Evolutionary conservation across 1,140 invertebrate species (phyloP).

Genomic region (Solen grandis): DNA sequence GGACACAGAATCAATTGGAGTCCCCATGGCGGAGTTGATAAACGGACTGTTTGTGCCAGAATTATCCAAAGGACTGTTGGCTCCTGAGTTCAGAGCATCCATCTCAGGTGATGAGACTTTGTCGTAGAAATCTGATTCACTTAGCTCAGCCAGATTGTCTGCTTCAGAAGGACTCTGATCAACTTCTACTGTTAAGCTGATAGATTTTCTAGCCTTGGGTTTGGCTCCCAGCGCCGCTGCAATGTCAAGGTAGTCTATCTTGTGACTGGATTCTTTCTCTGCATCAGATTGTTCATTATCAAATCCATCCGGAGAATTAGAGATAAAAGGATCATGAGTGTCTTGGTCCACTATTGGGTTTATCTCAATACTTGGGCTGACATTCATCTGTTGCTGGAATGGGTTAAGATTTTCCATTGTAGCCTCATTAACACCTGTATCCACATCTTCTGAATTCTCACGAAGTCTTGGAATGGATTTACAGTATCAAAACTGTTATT

Average conservation of each 20-base stretch:
- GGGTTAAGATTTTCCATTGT: background rate
- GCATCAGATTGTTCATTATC: background rate
- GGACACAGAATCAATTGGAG: conserved; percentile 35
- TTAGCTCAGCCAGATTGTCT: conserved; percentile 43
- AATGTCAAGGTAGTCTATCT: background rate
- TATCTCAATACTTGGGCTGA: background rate
- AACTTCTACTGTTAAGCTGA: conserved; percentile 40
- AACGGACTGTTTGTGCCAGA: conserved; percentile 20
- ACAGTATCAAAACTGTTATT: background rate
- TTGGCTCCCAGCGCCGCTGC: background rate
- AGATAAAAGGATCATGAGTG: background rate
- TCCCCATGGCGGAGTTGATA: conserved; percentile 7
- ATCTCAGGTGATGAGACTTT: conserved; percentile 42
- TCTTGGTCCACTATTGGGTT: background rate
- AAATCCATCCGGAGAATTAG: background rate
- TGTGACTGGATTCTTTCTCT: background rate
- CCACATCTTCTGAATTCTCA: too few species aligned
- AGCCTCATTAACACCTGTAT: too few species aligned
- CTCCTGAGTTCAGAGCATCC: conserved; percentile 24
- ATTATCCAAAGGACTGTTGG: conserved; percentile 33
- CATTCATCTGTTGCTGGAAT: background rate
- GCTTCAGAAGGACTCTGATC: conserved; percentile 17
- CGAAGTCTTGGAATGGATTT: conserved; percentile 13
- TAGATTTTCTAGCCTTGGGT: conserved; percentile 14
- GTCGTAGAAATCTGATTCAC: conserved; percentile 51